A percentile compares a stretch with the other conserved stretches of the same genome.
phyloP scores from a whole-genome alignment of 2,797 vertebrate genomes.

The Chelonia mydas region DNA sequence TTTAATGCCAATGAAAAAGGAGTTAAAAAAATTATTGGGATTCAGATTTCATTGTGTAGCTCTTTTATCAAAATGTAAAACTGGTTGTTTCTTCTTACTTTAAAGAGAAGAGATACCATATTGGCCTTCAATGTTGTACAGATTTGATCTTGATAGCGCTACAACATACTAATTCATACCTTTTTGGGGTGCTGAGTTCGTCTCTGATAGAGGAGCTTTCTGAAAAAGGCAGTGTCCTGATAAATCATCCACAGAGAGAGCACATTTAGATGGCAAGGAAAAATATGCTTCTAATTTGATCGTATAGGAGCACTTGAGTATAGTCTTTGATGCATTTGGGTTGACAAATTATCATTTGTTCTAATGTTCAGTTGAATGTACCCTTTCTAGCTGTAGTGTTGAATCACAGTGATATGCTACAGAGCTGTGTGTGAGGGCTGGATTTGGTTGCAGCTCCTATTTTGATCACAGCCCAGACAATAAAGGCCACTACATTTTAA shows the following conservation, averaged over 20 bases:
- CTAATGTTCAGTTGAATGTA: background rate
- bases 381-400: conserved; percentile 11
- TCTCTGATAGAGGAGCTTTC: conserved; percentile 28
- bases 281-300: conserved; percentile 48
- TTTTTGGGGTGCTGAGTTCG: conserved; percentile 14
- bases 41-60: conserved; percentile 57
- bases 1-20: conserved; percentile 56
- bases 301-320: background rate
- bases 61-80: conserved; percentile 64
- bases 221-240: conserved; percentile 11
- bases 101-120: conserved; percentile 16
- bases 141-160: conserved; percentile 61
- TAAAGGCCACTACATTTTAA: conserved; percentile 54
- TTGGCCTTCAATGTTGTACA: conserved; percentile 51
- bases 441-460: conserved; percentile 54
- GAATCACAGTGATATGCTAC: background rate
- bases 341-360: conserved; percentile 51
- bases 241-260: conserved; percentile 38
- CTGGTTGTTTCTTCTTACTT: conserved; percentile 12
- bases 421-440: conserved; percentile 22
- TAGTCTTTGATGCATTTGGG: background rate
- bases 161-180: conserved; percentile 51
- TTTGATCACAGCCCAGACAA: conserved; percentile 35
- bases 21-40: conserved; percentile 56
- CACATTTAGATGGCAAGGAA: background rate